Conservation (phyloP, 2,113 vertebrate species). For the Philantomba maxwellii region DNA sequence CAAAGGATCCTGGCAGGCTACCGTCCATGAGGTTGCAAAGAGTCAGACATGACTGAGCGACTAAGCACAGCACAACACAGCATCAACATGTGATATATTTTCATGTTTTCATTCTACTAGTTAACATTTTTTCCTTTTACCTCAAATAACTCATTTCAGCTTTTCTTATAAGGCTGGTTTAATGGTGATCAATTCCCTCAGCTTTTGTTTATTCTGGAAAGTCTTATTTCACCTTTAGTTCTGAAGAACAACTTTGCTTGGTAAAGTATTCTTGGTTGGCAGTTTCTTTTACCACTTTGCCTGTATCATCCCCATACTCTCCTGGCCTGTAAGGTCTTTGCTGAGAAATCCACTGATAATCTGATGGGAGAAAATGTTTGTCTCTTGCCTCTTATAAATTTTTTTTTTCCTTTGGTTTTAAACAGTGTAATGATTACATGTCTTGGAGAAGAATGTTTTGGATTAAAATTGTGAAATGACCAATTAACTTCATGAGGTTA, state of each 20-base stretch:
- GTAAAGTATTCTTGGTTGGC: background rate
- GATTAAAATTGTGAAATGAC: background rate
- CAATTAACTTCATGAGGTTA: background rate
- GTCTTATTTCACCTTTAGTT: background rate
- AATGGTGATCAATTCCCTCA: background rate
- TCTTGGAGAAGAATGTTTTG: background rate
- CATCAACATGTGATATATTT: background rate
- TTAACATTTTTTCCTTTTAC: background rate
- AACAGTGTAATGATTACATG: background rate
- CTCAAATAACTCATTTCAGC: background rate
- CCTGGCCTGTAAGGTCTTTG: background rate
- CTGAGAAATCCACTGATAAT: background rate
- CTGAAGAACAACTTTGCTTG: background rate
- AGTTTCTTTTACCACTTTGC: background rate
- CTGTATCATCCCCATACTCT: background rate
- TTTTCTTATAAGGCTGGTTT: background rate
- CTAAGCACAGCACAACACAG: background rate
- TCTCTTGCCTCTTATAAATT: background rate
- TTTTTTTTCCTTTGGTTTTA: background rate
- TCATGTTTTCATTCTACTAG: background rate
- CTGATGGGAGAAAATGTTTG: background rate
- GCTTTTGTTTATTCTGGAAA: background rate
- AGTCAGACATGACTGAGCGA: background rate
- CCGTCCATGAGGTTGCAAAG: too few species aligned
- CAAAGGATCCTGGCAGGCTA: too few species aligned